Base-by-base conservation (phyloP, 2,797 vertebrate genomes). In the Heliangelus exortis region DNA sequence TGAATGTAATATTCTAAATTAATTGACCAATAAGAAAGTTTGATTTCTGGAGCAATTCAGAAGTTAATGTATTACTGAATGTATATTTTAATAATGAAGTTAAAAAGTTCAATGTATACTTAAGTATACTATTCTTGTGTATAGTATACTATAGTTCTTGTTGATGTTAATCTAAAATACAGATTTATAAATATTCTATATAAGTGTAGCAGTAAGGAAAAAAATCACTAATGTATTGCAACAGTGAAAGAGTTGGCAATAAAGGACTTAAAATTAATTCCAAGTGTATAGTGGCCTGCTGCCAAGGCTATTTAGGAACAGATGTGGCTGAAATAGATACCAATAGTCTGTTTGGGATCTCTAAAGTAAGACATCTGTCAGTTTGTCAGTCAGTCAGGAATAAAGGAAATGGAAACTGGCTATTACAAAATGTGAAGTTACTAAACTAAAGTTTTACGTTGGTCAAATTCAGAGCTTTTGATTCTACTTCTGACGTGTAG, bases 241-340 rank as follows among this genome's bases (percentile, higher is more conserved):
- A 96, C 88, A 93, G 84, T 78, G 91, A 95, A 93, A 80, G 92
- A 92, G 84, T 95, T 84, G 92, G 94, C 92, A 93, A 89, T 95
- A 84, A 97, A 94, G 89, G 96, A 96, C 82, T 97, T 97, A 95
- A 95, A 89, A 96, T 97, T 96, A 95, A 97, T 96, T 97, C 93
- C 0, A 12, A 93, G 93, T 92, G 90, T 92, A 78, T 80, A 90
- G 80, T 94, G 79, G 93, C 95, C 95, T 96, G 57, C 97, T 98
- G 97, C 96, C 96, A 97, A 92, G 97, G 97, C 97, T 97, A 96
- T 97, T 97, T 97, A 96, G 97, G 97, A 98, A 97, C 98, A 98
- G 98, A 98, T 98, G 98, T 98, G 98, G 76, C 94, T 98, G 98
- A 98, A 98, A 98, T 97, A 97, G 98, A 98, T 98, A 98, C 98